Percentiles rank a stretch among this genome's conserved stretches.
These are phyloP conservation scores for Lucilia cuprina DNA, from an alignment of 1,140 invertebrate species.

Conservation along the genomic window DNA sequence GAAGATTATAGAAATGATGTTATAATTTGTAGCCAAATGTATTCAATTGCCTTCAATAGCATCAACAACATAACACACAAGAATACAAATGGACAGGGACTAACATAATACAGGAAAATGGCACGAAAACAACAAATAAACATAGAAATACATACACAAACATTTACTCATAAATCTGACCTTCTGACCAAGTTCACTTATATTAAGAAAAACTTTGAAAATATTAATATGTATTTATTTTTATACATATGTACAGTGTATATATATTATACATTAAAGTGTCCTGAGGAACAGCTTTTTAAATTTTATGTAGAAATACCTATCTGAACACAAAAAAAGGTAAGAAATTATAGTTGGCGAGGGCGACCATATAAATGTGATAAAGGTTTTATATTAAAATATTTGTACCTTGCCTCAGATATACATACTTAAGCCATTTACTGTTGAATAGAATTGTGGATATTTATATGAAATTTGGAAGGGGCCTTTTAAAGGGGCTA, in stretches of 20 bases:
- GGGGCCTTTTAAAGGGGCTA: too few species aligned
- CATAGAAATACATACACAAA: background rate
- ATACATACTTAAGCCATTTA: too few species aligned
- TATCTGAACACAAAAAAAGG: too few species aligned
- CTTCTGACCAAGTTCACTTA: background rate
- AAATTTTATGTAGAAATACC: too few species aligned
- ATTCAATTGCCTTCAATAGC: background rate
- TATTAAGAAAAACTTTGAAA: background rate
- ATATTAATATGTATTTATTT: background rate
- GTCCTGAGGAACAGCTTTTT: too few species aligned
- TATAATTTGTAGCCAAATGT: slow-evolving; percentile 19
- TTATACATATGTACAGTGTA: background rate
- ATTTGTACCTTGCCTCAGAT: too few species aligned
- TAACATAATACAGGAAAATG: background rate
- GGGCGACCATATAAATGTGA: too few species aligned
- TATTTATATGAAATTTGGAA: too few species aligned
- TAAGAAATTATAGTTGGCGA: too few species aligned
- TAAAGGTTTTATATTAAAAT: too few species aligned
- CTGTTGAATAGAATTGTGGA: too few species aligned
- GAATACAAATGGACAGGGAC: background rate
- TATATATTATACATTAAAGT: too few species aligned
- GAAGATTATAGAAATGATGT: slow-evolving; percentile 23
- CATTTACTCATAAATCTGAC: background rate
- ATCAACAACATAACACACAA: background rate
- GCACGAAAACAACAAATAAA: background rate